Evolutionary conservation across 2,797 vertebrate species (phyloP).

Genomic region (Zalophus californianus): DNA sequence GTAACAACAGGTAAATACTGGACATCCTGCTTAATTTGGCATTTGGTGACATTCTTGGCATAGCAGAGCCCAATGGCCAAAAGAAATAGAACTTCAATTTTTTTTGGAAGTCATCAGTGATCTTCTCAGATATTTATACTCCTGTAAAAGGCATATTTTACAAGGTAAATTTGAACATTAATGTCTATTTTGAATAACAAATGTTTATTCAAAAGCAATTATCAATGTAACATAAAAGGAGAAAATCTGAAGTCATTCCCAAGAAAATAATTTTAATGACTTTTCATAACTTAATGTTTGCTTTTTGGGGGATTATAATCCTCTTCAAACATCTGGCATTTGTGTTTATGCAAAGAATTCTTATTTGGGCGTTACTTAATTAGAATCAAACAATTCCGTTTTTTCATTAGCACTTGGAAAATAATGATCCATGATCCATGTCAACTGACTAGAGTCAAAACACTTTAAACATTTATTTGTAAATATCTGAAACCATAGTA

Average conservation of each 20-base stretch:
- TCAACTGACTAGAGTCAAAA: background rate
- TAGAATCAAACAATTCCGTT: background rate
- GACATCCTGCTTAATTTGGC: conserved; percentile 83
- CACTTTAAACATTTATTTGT: background rate
- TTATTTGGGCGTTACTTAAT: conserved; percentile 18
- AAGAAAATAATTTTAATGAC: conserved; percentile 22
- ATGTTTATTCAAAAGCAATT: conserved; percentile 7
- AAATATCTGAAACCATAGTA: background rate
- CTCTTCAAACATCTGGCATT: conserved; percentile 59
- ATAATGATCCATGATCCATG: background rate
- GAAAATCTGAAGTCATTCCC: background rate
- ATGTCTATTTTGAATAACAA: conserved; percentile 46
- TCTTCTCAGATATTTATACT: background rate
- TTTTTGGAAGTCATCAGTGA: background rate
- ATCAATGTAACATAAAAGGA: conserved; percentile 47
- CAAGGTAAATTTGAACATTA: conserved; percentile 55
- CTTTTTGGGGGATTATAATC: conserved; percentile 38
- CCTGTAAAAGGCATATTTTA: conserved; percentile 69
- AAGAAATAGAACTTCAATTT: conserved; percentile 88
- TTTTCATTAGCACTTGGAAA: conserved; percentile 33
- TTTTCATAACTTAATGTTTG: conserved; percentile 59
- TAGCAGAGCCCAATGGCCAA: conserved; percentile 81
- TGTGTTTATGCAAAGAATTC: conserved; percentile 25
- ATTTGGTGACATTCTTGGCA: conserved; percentile 88
- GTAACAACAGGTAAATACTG: conserved; percentile 92